Base-by-base conservation (phyloP, 2,113 vertebrate genomes). In the Toxostoma redivivum region DNA sequence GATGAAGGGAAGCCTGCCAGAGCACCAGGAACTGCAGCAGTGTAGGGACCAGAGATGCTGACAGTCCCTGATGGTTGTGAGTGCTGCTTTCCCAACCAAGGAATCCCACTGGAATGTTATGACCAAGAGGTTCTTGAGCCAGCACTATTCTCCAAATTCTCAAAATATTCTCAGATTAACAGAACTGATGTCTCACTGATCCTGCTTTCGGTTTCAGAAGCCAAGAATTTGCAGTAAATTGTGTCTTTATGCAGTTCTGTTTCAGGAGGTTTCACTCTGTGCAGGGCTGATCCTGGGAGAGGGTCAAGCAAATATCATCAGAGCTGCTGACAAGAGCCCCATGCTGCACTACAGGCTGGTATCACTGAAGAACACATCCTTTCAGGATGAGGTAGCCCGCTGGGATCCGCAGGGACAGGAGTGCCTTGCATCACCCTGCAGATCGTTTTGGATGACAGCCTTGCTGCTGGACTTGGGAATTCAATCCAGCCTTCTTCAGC, bases 341-440 rank as follows among this genome's bases (percentile, higher is more conserved):
- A 2, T 95, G 89, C 85, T 96, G 87, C 92, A 64, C 86, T 96
- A 89, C 80, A 90, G 96, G 84, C 93, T 92, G 97, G 92, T 96
- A 91, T 72, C 95, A 90, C 73, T 83, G 94, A 96, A 82, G 94
- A 98, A 82, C 91, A 96, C 96, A 98, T 98, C 98, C 93, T 98
- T 98, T 95, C 51, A n/a, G 45, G 95, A 95, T 98, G 98, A 98
- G 97, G 97, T 94, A 97, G 97, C 97, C 88, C 54, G 15, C 85
- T 87, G 22, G 38, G 88, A 77, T 96, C 96, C 56, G 0, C 62
- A 93, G 97, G 97, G 97, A 92, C 76, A 94, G 97, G 97, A 97
- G 96, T 90, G 87, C 85, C 96, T 90, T 86, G 69, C 93, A 80
- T 95, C 95, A 82, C 90, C 90, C 92, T 25, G 25, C 82, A 74